Percentiles rank a stretch among this genome's conserved stretches.
Evolutionary conservation across 2,113 vertebrate species (phyloP).

Genomic region (Nerophis lumbriciformis): DNA sequence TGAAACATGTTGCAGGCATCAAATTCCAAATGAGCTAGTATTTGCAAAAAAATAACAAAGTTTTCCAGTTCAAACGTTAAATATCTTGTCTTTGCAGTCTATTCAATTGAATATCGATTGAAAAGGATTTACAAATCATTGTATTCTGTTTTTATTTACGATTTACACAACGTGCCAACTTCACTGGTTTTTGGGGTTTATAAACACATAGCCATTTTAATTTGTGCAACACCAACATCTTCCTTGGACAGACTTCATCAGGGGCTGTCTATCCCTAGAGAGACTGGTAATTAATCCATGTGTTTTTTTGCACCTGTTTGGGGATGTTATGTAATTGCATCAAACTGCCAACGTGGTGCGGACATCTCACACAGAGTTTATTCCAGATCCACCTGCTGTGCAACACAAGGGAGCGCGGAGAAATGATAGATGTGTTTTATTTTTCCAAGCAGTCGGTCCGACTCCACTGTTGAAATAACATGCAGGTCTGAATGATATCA

Average conservation of each 20-base stretch:
- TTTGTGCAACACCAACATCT: not conserved
- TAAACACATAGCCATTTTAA: not conserved
- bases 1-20: no score
- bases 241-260: not conserved
- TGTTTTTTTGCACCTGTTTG: slow-evolving; percentile 59
- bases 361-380: slow-evolving; percentile 19
- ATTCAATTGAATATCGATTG: no score
- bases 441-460: not conserved
- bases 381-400: slow-evolving; percentile 28
- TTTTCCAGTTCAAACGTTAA: no score
- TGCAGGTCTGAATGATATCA: not conserved
- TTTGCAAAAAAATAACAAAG: no score
- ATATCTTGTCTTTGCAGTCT: no score
- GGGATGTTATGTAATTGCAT: slow-evolving; percentile 43
- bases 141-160: no score
- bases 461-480: not conserved
- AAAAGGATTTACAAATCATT: no score
- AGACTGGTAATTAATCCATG: slow-evolving; percentile 47
- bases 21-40: no score
- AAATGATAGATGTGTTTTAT: not conserved
- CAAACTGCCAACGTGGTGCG: slow-evolving; percentile 39
- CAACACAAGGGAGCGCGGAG: not conserved
- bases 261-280: slow-evolving; percentile 28
- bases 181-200: no score
- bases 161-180: no score